These are phyloP conservation scores for Nomada hirtipes DNA, from an alignment of 2,888 invertebrate genomes.

Conservation along the genomic window DNA sequence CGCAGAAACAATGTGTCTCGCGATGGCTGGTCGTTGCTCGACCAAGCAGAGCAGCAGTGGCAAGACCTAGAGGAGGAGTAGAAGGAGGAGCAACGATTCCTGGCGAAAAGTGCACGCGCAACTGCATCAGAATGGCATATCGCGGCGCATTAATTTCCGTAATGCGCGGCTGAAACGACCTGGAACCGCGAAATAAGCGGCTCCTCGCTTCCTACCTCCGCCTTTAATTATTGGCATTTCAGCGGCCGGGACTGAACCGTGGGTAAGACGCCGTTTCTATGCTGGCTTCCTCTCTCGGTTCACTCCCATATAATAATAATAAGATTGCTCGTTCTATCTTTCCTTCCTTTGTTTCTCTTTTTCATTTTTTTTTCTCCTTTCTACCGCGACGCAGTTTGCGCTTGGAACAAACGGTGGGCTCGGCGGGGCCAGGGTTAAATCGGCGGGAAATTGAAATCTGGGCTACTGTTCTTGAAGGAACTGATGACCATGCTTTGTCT, in stretches of 20 bases:
- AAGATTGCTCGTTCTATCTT: conserved; percentile 28
- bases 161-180: conserved; percentile 64
- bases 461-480: neutral
- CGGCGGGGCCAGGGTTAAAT: conserved; percentile 16
- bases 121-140: conserved; percentile 65
- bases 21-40: neutral
- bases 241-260: conserved; percentile 44
- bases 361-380: neutral
- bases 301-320: conserved; percentile 46
- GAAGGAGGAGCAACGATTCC: conserved; percentile 45
- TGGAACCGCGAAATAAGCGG: conserved; percentile 66
- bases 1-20: conserved; percentile 37
- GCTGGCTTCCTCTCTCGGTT: conserved; percentile 34
- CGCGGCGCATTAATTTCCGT: conserved; percentile 65
- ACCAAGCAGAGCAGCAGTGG: conserved; percentile 1
- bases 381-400: neutral
- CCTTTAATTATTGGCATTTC: conserved; percentile 64
- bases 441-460: conserved; percentile 15
- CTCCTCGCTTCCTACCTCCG: conserved; percentile 65
- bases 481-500: too few relatives aligned
- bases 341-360: neutral
- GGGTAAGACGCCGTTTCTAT: conserved; percentile 57
- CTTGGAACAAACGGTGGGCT: conserved; percentile 16
- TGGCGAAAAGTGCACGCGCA: conserved; percentile 66
- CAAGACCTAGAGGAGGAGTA: conserved; percentile 7